Percentiles rank a stretch among this genome's conserved stretches.
phyloP scores from a whole-genome alignment of 2,113 vertebrate genomes.

The Oryzias celebensis region DNA sequence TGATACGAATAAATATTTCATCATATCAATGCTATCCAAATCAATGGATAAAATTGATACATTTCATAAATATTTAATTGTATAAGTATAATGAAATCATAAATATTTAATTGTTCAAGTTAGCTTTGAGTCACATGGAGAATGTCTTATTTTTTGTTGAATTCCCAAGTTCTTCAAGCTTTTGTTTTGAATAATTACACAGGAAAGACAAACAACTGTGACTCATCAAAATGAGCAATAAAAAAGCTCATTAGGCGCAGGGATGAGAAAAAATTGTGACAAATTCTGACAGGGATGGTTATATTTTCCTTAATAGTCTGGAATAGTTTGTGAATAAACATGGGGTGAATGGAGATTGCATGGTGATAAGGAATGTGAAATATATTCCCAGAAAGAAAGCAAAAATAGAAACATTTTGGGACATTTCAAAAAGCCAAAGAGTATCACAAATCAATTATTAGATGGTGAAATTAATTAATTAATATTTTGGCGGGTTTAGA shows the following conservation, averaged over 20 bases:
- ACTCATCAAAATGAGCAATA: constrained; percentile 3
- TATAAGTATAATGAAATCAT: not conserved
- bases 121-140: constrained; percentile 15
- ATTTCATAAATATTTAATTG: constrained; percentile 6
- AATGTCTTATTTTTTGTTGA: not conserved
- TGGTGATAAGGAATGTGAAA: constrained; percentile 14
- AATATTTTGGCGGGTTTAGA: no score
- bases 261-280: constrained; percentile 16
- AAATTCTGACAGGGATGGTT: constrained; percentile 9
- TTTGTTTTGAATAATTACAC: constrained; percentile 16
- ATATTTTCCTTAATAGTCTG: constrained; percentile 13
- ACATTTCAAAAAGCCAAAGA: not conserved
- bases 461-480: no score
- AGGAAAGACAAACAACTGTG: constrained; percentile 13
- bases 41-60: not conserved
- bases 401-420: not conserved
- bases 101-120: constrained; percentile 8
- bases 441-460: not conserved
- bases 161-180: not conserved
- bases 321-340: constrained; percentile 9
- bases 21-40: no score
- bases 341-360: constrained; percentile 35
- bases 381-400: constrained; percentile 6
- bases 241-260: constrained; percentile 16
- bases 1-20: no score